phyloP scores from a whole-genome alignment of 2,113 vertebrate species.

The Ranitomeya variabilis region DNA sequence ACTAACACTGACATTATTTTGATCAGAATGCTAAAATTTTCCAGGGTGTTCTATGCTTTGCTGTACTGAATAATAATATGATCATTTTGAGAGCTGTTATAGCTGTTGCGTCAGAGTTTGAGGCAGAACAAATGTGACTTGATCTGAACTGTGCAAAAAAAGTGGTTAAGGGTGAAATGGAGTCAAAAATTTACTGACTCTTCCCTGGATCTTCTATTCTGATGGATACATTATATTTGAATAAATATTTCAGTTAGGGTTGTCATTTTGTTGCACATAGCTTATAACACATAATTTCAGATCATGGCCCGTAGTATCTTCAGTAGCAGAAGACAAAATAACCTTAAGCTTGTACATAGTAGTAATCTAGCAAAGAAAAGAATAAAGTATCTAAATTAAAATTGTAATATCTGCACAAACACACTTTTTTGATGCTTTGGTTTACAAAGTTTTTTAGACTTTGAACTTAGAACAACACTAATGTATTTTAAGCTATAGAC shows the following conservation, averaged over 20 bases:
- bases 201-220: not conserved
- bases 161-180: not conserved
- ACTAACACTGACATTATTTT: slow-evolving; percentile 8
- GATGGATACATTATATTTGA: not conserved
- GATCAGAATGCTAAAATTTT: slow-evolving; percentile 13
- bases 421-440: not conserved
- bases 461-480: not conserved
- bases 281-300: not conserved
- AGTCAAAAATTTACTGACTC: not conserved
- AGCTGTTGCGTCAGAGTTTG: not conserved
- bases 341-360: not conserved
- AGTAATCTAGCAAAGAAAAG: not conserved
- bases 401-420: not conserved
- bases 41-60: slow-evolving; percentile 8
- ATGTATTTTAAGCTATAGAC: not conserved
- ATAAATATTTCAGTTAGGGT: not conserved
- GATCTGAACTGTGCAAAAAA: not conserved
- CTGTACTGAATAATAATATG: not conserved
- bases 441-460: not conserved
- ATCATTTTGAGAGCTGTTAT: not conserved
- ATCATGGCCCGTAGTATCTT: not conserved
- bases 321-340: not conserved
- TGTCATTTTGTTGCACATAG: not conserved
- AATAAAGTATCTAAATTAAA: not conserved
- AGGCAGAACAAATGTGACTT: not conserved